phyloP scores from a whole-genome alignment of 2,113 vertebrate genomes.

The Bujurquina vittata region DNA sequence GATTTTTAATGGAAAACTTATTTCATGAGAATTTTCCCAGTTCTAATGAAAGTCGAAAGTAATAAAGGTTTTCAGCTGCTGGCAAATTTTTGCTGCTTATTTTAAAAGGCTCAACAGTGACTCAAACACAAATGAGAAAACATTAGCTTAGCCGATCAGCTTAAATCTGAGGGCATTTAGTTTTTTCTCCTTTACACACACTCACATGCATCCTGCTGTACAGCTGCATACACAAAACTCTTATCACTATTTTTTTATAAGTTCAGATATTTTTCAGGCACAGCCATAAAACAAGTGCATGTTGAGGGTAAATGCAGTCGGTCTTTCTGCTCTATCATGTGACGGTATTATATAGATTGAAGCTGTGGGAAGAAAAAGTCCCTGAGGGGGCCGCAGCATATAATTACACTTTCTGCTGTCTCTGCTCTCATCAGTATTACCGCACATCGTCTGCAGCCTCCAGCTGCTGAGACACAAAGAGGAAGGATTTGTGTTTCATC shows the following conservation, averaged over 20 bases:
- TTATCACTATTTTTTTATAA: not conserved
- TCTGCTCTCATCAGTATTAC: slow-evolving; percentile 28
- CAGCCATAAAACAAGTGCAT: not conserved
- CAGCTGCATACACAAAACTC: not conserved
- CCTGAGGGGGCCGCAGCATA: slow-evolving; percentile 24
- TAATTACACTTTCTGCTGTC: slow-evolving; percentile 50
- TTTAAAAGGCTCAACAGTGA: not conserved
- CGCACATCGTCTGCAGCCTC: slow-evolving; percentile 20
- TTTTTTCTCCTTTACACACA: not conserved
- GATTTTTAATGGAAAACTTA: not conserved
- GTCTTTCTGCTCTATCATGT: not conserved
- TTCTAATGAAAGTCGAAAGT: not conserved
- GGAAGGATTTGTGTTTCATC: slow-evolving; percentile 5
- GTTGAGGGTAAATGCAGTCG: not conserved
- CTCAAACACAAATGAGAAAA: not conserved
- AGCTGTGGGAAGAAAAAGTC: slow-evolving; percentile 15
- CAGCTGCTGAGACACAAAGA: not conserved
- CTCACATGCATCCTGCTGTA: not conserved
- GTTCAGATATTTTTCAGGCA: not conserved
- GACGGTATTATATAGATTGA: slow-evolving; percentile 16
- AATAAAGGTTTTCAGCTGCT: not conserved
- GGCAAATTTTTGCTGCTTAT: not conserved
- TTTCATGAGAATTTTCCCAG: not conserved
- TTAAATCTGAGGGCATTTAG: not conserved
- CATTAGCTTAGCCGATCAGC: accelerated